phyloP scores from a whole-genome alignment of 2,113 vertebrate genomes.

The Albula goreensis region DNA sequence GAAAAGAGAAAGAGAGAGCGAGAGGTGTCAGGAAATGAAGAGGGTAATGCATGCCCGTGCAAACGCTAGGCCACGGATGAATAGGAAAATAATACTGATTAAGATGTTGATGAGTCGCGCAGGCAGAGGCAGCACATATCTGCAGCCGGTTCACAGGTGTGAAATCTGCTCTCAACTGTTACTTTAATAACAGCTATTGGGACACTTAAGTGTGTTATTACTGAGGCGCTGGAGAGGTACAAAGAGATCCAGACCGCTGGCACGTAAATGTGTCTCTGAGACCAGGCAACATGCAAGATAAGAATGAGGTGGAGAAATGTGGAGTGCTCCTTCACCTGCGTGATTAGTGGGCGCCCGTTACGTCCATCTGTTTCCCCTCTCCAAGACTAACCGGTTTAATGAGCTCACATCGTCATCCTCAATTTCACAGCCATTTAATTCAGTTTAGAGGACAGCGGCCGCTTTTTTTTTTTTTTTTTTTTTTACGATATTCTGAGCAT shows the following conservation, averaged over 20 bases:
- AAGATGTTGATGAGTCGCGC: constrained; percentile 48
- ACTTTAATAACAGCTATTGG: constrained; percentile 42
- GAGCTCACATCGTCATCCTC: too few species aligned
- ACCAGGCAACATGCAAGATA: not conserved
- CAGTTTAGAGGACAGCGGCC: not conserved
- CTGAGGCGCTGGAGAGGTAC: constrained; percentile 2
- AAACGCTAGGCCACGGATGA: constrained; percentile 69
- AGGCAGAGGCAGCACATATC: constrained; percentile 34
- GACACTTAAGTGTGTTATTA: constrained; percentile 50
- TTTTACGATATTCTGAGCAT: not conserved
- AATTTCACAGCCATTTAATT: not conserved
- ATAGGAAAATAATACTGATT: constrained; percentile 59
- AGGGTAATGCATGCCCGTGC: constrained; percentile 81
- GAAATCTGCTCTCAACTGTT: constrained; percentile 37
- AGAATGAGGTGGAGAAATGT: not conserved
- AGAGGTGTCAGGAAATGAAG: constrained; percentile 74
- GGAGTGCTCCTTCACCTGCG: constrained; percentile 6
- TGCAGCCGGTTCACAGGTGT: constrained; percentile 45
- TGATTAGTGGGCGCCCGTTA: not conserved
- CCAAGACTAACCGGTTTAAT: not conserved
- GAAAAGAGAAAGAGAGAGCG: constrained; percentile 32
- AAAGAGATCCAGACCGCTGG: not conserved
- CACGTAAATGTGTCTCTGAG: not conserved
- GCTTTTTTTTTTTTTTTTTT: not conserved
- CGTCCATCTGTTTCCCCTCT: not conserved